Conservation (phyloP, 2,797 vertebrate genomes). For the Luscinia luscinia region DNA sequence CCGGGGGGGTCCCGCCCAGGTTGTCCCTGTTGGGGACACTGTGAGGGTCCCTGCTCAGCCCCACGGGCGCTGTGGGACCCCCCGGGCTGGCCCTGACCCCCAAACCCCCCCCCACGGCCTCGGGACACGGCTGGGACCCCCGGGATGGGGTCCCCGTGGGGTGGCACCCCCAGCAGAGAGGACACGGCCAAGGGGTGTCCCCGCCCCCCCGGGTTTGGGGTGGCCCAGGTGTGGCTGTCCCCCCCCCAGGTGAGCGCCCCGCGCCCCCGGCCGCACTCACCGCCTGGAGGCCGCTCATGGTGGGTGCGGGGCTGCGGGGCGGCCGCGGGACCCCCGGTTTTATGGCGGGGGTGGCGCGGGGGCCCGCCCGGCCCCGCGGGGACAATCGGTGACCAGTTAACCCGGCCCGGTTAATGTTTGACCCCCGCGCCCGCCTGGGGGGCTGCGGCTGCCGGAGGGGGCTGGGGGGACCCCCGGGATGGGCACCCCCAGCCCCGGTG, state of each 20-base stretch:
- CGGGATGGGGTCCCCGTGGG: neutral
- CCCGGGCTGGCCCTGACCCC: neutral
- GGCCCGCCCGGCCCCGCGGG: neutral
- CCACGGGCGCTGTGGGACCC: neutral
- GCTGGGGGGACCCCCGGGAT: neutral
- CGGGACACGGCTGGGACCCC: neutral
- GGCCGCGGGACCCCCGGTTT: neutral
- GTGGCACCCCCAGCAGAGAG: no score
- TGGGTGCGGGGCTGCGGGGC: neutral
- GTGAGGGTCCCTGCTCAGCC: neutral
- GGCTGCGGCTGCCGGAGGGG: neutral
- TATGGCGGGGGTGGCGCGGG: neutral
- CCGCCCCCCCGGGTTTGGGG: neutral
- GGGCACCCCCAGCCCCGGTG: neutral
- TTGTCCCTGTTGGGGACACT: neutral
- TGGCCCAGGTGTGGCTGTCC: no score
- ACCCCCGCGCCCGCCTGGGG: neutral
- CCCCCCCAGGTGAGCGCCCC: neutral
- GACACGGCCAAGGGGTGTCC: fast-evolving
- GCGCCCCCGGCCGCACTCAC: neutral
- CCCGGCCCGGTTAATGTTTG: neutral
- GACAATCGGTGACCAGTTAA: neutral
- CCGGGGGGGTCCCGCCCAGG: no score
- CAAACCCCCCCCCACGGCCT: neutral
- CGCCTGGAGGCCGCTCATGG: neutral